A percentile compares a stretch with the other conserved stretches of the same genome.
Evolutionary conservation across 2,113 vertebrate species (phyloP).

Genomic region (Phylloscopus trochiloides): DNA sequence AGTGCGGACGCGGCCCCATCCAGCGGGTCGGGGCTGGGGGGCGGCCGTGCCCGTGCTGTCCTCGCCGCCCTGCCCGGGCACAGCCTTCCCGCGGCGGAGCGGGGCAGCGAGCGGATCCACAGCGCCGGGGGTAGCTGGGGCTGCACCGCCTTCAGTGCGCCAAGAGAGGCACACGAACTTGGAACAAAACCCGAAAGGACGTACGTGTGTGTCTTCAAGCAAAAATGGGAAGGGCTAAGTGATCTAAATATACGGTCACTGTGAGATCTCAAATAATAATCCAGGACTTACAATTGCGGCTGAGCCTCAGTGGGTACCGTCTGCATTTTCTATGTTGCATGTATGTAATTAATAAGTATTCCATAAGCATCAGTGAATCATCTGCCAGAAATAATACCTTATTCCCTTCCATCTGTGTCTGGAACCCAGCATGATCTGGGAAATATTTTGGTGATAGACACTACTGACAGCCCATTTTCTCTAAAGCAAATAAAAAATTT

Average conservation of each 20-base stretch:
- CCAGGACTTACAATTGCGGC: neutral
- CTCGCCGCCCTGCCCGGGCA: neutral
- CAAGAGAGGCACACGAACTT: accelerated
- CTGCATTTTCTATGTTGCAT: neutral
- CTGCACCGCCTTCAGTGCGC: accelerated
- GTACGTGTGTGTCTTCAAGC: neutral
- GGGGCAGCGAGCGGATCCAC: accelerated
- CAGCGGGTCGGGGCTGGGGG: neutral
- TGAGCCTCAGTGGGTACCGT: neutral
- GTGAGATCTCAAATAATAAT: neutral
- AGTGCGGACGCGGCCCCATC: neutral
- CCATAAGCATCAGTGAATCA: neutral
- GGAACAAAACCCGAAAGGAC: neutral
- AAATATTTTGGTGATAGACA: neutral
- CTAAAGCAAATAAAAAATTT: neutral
- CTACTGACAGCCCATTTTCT: neutral
- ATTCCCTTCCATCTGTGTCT: neutral
- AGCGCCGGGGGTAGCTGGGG: accelerated
- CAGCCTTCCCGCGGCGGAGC: neutral
- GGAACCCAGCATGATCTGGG: neutral
- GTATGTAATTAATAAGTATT: neutral
- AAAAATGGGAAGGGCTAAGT: neutral
- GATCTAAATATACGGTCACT: neutral
- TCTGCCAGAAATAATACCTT: neutral
- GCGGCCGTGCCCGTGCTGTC: neutral